phyloP scores from a whole-genome alignment of 1,140 invertebrate species.

The Hormaphis cornu region DNA sequence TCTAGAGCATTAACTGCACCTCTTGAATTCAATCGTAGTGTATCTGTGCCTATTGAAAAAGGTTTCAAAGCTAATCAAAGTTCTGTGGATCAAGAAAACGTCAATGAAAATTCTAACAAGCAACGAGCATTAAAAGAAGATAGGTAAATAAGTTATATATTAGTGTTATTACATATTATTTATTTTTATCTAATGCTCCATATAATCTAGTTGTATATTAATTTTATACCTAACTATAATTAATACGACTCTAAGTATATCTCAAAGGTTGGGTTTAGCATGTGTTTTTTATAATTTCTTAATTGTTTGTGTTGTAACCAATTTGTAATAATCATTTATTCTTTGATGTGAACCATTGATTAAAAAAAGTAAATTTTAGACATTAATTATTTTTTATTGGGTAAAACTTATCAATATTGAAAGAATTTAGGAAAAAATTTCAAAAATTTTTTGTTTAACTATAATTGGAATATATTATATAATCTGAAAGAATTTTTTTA shows the following conservation, averaged over 20 bases:
- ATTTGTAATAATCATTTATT: background rate
- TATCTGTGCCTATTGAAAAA: slow-evolving; percentile 72
- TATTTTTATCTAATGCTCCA: background rate
- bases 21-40: slow-evolving; percentile 70
- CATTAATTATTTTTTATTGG: no score
- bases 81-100: slow-evolving; percentile 32
- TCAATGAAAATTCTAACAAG: slow-evolving; percentile 7
- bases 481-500: no score
- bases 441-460: no score
- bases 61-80: slow-evolving; percentile 38
- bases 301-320: background rate
- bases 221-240: background rate
- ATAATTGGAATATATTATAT: no score
- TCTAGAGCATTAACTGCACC: slow-evolving; percentile 47
- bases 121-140: slow-evolving; percentile 1
- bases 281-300: slow-evolving; percentile 5
- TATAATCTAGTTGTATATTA: slow-evolving; percentile 9
- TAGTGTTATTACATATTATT: no score
- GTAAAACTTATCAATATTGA: no score
- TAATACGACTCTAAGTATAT: slow-evolving; percentile 20
- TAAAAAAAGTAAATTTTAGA: background rate
- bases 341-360: background rate
- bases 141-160: slow-evolving; percentile 1
- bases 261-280: slow-evolving; percentile 26
- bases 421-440: no score